Evolutionary conservation across 1,140 invertebrate species (phyloP).

Genomic region (Lerema accius): DNA sequence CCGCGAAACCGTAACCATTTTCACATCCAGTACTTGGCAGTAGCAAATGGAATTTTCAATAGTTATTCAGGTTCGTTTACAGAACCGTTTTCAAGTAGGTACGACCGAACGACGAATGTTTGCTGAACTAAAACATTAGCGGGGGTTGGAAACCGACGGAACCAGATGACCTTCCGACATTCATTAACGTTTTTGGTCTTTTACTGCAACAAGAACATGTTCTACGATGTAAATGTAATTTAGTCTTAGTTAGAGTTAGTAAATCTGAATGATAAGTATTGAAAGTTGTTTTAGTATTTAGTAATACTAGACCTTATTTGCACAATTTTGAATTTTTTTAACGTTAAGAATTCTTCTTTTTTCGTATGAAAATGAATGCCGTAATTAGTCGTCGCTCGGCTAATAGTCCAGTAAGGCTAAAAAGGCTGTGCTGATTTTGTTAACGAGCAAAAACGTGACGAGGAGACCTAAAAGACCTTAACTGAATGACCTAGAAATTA

Average conservation of each 20-base stretch:
- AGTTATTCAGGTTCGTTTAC: background rate
- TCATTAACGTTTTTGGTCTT: constrained; percentile 3
- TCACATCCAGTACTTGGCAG: background rate
- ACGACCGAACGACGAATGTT: background rate
- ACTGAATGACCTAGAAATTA: constrained; percentile 23
- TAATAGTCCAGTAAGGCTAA: constrained; percentile 16
- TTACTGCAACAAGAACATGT: constrained; percentile 3
- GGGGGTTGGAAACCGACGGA: constrained; percentile 1
- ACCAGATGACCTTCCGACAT: constrained; percentile 1
- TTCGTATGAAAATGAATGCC: constrained; percentile 20
- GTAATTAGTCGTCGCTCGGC: constrained; percentile 26
- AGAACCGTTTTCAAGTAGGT: background rate
- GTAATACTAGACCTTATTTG: background rate
- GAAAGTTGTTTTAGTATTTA: too few relatives aligned
- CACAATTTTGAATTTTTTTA: too few relatives aligned
- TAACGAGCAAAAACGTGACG: constrained; percentile 31
- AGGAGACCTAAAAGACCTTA: too few relatives aligned
- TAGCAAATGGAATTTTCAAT: background rate
- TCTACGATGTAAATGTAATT: background rate
- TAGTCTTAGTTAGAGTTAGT: too few relatives aligned
- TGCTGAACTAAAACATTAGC: constrained; percentile 2
- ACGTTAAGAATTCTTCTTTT: too few relatives aligned
- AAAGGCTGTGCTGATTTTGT: constrained; percentile 27
- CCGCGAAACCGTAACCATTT: background rate
- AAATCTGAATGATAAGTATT: too few relatives aligned